Conservation (phyloP, 2,113 vertebrate genomes). For the Petrocephalus zakoni region DNA sequence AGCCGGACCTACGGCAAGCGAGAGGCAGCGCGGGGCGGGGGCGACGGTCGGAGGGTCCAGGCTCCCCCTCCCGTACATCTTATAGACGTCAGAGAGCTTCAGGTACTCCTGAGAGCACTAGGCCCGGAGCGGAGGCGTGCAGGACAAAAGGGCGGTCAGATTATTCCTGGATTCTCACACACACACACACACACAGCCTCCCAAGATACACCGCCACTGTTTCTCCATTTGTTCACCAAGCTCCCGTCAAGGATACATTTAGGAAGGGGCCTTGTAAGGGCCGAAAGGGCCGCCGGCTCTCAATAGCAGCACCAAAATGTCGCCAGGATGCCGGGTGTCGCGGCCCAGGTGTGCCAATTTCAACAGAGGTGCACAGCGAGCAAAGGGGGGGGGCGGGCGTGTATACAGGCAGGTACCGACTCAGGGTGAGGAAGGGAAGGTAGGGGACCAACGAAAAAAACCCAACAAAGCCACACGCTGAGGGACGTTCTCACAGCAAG, state of each 20-base stretch:
- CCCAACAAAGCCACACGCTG: neutral
- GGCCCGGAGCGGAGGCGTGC: conserved; percentile 27
- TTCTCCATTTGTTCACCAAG: neutral
- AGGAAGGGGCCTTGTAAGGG: neutral
- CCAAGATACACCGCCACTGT: neutral
- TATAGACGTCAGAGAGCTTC: conserved; percentile 72
- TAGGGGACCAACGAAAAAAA: neutral
- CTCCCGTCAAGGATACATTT: neutral
- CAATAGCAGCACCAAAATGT: neutral
- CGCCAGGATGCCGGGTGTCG: neutral
- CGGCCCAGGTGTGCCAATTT: neutral
- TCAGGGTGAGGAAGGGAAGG: neutral
- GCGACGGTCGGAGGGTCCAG: conserved; percentile 46
- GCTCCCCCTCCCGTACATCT: conserved; percentile 57
- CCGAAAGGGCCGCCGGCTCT: neutral
- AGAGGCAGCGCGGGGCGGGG: conserved; percentile 45
- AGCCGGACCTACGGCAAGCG: conserved; percentile 57
- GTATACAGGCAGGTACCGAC: neutral
- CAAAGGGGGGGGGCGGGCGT: neutral
- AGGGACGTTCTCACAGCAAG: neutral
- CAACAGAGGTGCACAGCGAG: neutral
- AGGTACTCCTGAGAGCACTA: conserved; percentile 63
- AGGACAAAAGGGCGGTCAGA: conserved; percentile 39
- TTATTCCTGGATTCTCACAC: conserved; percentile 2
- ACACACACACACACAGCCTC: neutral